Evolutionary conservation across 1,140 invertebrate species (phyloP), one percentile per base, ranked within the genome.

Genomic region (Phocides pigmalion): DNA sequence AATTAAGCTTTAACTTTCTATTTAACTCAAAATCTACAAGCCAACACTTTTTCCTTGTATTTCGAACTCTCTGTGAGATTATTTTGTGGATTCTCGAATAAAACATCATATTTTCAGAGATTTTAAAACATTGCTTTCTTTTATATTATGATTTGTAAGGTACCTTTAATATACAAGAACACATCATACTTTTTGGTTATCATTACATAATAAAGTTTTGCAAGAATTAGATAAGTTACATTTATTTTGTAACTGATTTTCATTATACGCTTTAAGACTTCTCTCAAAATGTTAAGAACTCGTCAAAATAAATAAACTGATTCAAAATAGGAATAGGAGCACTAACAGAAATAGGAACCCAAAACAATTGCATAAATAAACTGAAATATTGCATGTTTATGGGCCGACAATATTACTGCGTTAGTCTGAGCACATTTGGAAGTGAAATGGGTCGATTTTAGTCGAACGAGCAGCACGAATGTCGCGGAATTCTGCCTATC

Each of bases 381-480:
- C 51, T 54, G 51, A 54, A 54, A 54, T 54, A 54, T 54, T 54
- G 51, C 51, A 54, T 54, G 51, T 54, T 54, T 54, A 41, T 19
- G 51, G 37, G 17, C 51, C 35, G 16, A 41, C 19, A 54, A 14
- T 54, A 20, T 54, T 54, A 41, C 41, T 54, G 51, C 51, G 51
- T 56, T 56, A 42, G 37, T 42, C 37, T 56, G 37, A 56, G 37
- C 51, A 56, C 51, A 56, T 56, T 42, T 41, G 51, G 51, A 56
- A 56, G 37, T 56, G 51, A 56, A 56, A 56, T 56, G 37, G 51
- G 51, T 56, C 51, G 51, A 56, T 41, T 42, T 56, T 39, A 25
- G 5, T 25, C 51, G 12, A 56, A 14, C 51, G 37, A 42, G 22
- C 32, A 58, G 54, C 54, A 58, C 41, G 54, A 58, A 58, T 46